These are phyloP conservation scores for Australoheros scitulus DNA, from an alignment of 2,113 vertebrate species.

Conservation along the genomic window DNA sequence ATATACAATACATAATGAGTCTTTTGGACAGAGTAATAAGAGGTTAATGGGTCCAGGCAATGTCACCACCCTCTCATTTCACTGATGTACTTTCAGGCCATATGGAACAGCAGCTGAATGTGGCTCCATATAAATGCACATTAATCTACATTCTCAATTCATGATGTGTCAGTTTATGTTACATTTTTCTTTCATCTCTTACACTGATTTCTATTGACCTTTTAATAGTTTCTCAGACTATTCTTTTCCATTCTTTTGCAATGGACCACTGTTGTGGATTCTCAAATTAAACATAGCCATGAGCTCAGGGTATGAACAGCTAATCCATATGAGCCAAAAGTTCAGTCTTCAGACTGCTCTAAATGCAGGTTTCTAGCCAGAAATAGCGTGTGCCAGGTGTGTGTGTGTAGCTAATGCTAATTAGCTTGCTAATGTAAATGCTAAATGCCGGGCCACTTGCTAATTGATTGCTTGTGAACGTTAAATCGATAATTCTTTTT, in stretches of 20 bases:
- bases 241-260: too few species aligned
- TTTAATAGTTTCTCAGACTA: background rate
- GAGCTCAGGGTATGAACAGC: background rate
- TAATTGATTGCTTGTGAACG: too few species aligned
- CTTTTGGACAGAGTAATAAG: conserved; percentile 18
- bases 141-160: conserved; percentile 31
- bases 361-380: background rate
- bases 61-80: conserved; percentile 38
- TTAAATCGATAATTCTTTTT: too few species aligned
- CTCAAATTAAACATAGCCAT: background rate
- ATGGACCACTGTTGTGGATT: too few species aligned
- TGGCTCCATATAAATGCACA: conserved; percentile 11
- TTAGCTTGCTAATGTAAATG: too few species aligned
- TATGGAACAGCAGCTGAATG: conserved; percentile 13
- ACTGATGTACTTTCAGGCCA: conserved; percentile 15
- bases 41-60: background rate
- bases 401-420: too few species aligned
- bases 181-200: conserved; percentile 10
- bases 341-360: background rate
- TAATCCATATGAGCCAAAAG: background rate
- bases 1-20: conserved; percentile 33
- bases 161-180: conserved; percentile 15
- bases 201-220: background rate
- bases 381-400: too few species aligned
- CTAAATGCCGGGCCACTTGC: too few species aligned